Percentiles rank a stretch among this genome's conserved stretches.
Conservation (phyloP, 2,113 vertebrate genomes). For the Ceratotherium simum region DNA sequence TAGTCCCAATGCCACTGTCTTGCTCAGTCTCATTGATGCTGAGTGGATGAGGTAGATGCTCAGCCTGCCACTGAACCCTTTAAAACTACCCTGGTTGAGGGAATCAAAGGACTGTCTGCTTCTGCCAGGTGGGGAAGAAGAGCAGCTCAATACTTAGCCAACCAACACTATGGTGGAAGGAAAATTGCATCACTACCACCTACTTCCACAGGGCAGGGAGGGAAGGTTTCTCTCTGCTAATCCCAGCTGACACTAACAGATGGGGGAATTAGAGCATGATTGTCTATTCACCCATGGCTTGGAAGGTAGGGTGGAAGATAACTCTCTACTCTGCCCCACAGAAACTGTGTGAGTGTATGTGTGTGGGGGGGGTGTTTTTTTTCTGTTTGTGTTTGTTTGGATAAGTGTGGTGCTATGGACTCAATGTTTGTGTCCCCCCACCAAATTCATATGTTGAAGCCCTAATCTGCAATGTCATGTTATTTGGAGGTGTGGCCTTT, state of each 20-base stretch:
- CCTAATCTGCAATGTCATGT: neutral
- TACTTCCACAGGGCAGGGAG: neutral
- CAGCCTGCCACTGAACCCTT: rapidly evolving
- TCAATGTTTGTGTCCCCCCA: neutral
- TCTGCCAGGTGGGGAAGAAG: neutral
- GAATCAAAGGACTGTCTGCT: neutral
- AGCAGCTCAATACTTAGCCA: neutral
- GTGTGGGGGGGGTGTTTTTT: too few relatives aligned
- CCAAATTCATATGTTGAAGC: neutral
- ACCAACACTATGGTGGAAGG: neutral
- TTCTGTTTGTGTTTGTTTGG: neutral
- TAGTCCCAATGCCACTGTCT: neutral
- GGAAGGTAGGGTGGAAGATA: neutral
- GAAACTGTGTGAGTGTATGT: neutral
- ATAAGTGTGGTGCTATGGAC: neutral
- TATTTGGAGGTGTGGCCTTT: neutral
- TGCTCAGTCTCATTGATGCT: neutral
- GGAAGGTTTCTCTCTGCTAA: neutral
- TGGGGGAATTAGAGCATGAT: neutral
- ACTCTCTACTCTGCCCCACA: neutral
- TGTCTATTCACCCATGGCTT: neutral
- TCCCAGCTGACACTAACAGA: neutral
- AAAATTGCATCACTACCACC: neutral
- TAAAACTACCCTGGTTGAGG: neutral
- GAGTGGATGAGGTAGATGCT: neutral